A percentile compares a stretch with the other conserved stretches of the same genome.
Conservation (phyloP, 2,113 vertebrate species). For the Montifringilla adamsi region DNA sequence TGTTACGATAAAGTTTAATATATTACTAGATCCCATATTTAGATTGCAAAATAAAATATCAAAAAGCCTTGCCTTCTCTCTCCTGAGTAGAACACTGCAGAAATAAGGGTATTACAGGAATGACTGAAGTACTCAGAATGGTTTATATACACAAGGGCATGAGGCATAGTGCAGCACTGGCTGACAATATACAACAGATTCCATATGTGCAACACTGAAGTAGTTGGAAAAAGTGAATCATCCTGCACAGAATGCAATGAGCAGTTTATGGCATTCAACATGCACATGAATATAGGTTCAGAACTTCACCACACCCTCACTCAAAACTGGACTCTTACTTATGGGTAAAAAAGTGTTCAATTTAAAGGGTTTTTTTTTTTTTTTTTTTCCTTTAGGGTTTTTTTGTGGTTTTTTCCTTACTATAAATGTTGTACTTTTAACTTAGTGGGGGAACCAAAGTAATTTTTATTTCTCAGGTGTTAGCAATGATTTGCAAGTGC, state of each 20-base stretch:
- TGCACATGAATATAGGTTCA: not conserved
- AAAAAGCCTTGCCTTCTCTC: not conserved
- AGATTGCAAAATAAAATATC: not conserved
- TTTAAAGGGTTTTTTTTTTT: not conserved
- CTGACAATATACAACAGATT: slow-evolving; percentile 10
- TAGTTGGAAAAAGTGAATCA: slow-evolving; percentile 40
- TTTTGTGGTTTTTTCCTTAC: not conserved
- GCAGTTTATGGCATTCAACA: not conserved
- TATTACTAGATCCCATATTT: not conserved
- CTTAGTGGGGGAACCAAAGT: not conserved
- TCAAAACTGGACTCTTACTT: not conserved
- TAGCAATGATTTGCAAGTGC: not conserved
- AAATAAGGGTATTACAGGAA: not conserved
- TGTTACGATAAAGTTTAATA: not conserved
- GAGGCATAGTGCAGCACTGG: not conserved
- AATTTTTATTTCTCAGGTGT: not conserved
- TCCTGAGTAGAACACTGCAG: not conserved
- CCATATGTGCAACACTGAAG: not conserved
- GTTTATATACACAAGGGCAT: not conserved
- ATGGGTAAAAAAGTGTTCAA: not conserved
- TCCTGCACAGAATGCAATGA: slow-evolving; percentile 5
- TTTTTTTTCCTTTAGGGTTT: too few species aligned
- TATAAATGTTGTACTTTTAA: not conserved
- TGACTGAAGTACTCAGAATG: not conserved
- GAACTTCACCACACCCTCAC: not conserved